Percentiles rank a stretch among this genome's conserved stretches.
These are phyloP conservation scores for Varanus salvator DNA, from an alignment of 2,113 vertebrate species.

Conservation along the genomic window DNA sequence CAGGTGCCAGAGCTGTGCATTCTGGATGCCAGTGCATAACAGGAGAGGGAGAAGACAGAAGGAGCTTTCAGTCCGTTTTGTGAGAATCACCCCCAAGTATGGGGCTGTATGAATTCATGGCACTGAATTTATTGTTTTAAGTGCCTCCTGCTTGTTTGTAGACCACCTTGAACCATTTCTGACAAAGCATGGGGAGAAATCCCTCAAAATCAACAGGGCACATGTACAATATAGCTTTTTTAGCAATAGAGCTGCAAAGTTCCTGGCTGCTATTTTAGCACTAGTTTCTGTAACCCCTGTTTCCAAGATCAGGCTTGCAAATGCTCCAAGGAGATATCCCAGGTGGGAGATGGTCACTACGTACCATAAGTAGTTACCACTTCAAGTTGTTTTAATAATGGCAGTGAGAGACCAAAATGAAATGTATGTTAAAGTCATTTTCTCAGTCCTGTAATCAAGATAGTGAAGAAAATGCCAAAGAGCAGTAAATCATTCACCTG, in stretches of 20 bases:
- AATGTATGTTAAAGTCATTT: slow-evolving; percentile 76
- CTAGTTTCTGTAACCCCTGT: not conserved
- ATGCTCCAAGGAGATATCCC: not conserved
- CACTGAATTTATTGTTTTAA: not conserved
- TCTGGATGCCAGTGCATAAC: not conserved
- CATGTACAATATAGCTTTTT: not conserved
- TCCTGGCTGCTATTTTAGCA: not conserved
- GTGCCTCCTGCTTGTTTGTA: not conserved
- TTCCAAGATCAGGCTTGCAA: slow-evolving; percentile 14
- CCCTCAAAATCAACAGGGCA: not conserved
- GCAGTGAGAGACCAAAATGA: slow-evolving; percentile 56
- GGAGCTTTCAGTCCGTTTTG: not conserved
- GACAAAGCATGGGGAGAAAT: not conserved
- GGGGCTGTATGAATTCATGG: not conserved
- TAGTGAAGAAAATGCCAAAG: slow-evolving; percentile 65
- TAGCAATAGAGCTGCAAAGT: not conserved
- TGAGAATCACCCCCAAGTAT: not conserved
- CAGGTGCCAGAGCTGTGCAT: not conserved
- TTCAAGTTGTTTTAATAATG: slow-evolving; percentile 61
- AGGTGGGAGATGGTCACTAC: slow-evolving; percentile 23
- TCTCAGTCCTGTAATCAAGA: slow-evolving; percentile 64
- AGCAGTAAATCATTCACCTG: slow-evolving; percentile 72
- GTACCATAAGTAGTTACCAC: slow-evolving; percentile 25
- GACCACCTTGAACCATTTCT: too few species aligned
- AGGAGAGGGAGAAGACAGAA: not conserved